Evolutionary conservation across 2,888 invertebrate genomes (phyloP), one percentile per base, ranked within the genome.

Genomic region (Spilarctia lutea): DNA sequence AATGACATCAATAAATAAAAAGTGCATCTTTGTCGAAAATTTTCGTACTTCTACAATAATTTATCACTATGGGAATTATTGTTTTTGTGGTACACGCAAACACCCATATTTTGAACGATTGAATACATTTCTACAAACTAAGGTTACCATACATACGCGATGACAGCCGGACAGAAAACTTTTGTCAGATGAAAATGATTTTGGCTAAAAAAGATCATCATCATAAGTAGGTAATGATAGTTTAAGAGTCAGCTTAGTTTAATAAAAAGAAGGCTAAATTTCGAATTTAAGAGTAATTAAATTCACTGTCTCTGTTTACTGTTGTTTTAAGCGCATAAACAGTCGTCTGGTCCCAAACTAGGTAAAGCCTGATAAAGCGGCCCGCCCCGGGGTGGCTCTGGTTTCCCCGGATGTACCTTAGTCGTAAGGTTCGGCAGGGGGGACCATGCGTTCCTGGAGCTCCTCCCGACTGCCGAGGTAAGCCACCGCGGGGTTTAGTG

Each of bases 11-110:
- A 10, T 3, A 27, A 30, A 45, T 2, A 68, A 48, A 68, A 68
- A 27, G 24, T 82, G 75, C 79, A 68, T 67, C 70, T 70, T 74
- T 74, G 73, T 74, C 75, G 81, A 79, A 77, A 72, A 75, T 78
- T 75, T 71, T 75, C 75, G 78, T 72, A 20, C 45, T 79, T 80
- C 77, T 77, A 68, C 72, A 81, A 81, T 79, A 81, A 85, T 86
- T 85, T 86, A 82, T 87, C 87, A 86, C 78, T 69, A 78, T 75
- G 75, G 76, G 77, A 79, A 81, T 83, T 80, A 77, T 68, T 16
- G 68, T 83, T 83, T 83, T 83, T 83, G 39, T 69, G 10, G 35
- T 48, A 66, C 72, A 56, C 35, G 39, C 65, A 73, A 73, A 71
- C 77, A 77, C 74, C 70, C 73, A 74, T 75, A 77, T 79, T 79